Evolutionary conservation across 2,888 invertebrate genomes (phyloP), one percentile per base, ranked within the genome.

Genomic region (Parochlus steinenii): DNA sequence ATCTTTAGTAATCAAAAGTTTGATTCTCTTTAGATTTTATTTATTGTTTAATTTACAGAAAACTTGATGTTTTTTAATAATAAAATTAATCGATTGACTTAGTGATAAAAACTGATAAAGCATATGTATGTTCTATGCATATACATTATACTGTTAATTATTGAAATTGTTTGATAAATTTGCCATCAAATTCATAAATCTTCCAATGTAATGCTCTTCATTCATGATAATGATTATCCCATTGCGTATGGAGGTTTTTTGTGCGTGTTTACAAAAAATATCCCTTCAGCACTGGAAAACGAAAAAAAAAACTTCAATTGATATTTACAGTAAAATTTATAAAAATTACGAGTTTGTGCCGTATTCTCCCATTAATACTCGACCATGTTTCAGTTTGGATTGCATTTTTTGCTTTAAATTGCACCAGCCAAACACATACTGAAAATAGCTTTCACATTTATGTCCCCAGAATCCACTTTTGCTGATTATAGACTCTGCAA

Each of bases 391-490:
- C 2, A 31, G n/a, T 12, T 34, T 31, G 19, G 23, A 19, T 4
- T 23, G 31, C 6, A 22, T 10, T 24, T 31, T 31, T 6, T 31
- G 8, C 20, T 31, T 27, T 8, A 25, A 20, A 25, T 35, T 33
- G 23, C 48, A 48, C 42, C 44, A 47, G 12, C 48, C 48, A 32
- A 48, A 46, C 11, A 48, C 31, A 33, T 46, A 48, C 40, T 46
- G 46, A 39, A 48, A 46, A 39, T 47, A 47, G 40, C 41, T 46
- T 10, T 45, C 43, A 31, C 48, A 48, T 26, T 43, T 43, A 11
- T 44, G 39, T 15, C 47, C 48, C 43, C 44, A 46, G 29, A 48
- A 48, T 6, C 47, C 47, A 6, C 27, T 15, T 2, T 38, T 11
- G 32, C 42, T 43, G 23, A 39, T 41, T 27, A 48, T 46, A 16